Conservation (phyloP, 2,888 invertebrate species). For the Drosophila demipolita region DNA sequence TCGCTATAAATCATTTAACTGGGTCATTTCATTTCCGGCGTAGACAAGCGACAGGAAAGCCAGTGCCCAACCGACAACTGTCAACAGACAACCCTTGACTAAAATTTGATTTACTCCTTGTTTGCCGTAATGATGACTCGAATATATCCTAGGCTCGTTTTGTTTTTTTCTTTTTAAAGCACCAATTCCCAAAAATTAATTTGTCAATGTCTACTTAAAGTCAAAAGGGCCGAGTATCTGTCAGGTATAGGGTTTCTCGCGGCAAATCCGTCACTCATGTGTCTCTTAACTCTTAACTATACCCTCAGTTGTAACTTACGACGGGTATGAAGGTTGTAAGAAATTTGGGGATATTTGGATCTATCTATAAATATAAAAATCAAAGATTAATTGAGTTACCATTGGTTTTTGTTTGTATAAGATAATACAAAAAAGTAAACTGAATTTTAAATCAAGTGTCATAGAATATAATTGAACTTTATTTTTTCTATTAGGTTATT, state of each 20-base stretch:
- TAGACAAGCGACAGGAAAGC: slow-evolving; percentile 70
- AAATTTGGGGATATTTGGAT: background rate
- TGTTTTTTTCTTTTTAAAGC: slow-evolving; percentile 4
- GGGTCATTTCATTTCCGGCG: slow-evolving; percentile 80
- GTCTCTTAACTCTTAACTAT: background rate
- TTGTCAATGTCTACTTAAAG: slow-evolving; percentile 79
- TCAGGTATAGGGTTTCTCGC: slow-evolving; percentile 5
- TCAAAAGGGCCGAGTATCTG: slow-evolving; percentile 53
- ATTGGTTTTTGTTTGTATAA: background rate
- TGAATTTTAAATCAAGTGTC: background rate
- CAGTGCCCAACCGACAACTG: slow-evolving; percentile 60
- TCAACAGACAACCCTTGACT: slow-evolving; percentile 56
- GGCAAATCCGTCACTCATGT: slow-evolving; percentile 32
- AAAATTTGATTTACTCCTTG: slow-evolving; percentile 79
- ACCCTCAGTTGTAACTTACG: background rate
- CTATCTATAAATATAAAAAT: background rate
- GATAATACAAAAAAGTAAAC: background rate
- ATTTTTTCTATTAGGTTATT: background rate
- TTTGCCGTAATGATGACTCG: slow-evolving; percentile 63
- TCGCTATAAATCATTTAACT: slow-evolving; percentile 78
- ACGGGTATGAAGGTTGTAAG: background rate
- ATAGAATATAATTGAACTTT: background rate
- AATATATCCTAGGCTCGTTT: slow-evolving; percentile 37
- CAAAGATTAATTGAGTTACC: background rate
- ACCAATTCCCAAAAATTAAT: slow-evolving; percentile 62